Conservation (phyloP, 2,113 vertebrate species). For the Calypte anna region DNA sequence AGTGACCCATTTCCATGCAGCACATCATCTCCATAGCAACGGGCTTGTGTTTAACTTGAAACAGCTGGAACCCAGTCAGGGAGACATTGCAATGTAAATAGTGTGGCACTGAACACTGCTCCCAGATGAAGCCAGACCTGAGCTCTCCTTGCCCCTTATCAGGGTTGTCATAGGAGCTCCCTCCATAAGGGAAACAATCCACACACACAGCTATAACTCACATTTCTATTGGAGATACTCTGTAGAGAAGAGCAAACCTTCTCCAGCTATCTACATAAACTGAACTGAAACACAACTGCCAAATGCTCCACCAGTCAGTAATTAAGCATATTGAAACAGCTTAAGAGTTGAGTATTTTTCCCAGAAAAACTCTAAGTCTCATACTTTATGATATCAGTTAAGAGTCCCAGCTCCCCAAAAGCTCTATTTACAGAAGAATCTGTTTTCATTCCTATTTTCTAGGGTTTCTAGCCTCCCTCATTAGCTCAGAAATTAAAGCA, state of each 20-base stretch:
- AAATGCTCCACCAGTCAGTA: neutral
- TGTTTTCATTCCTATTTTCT: neutral
- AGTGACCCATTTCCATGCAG: constrained; percentile 53
- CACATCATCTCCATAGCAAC: constrained; percentile 64
- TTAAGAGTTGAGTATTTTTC: neutral
- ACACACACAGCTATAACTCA: neutral
- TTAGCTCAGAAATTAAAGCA: neutral
- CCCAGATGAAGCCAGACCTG: neutral
- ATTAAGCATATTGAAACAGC: neutral
- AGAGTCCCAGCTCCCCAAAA: neutral
- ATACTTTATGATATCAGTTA: neutral
- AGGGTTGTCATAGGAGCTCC: neutral
- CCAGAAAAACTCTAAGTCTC: neutral
- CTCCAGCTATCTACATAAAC: neutral
- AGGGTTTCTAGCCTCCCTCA: neutral
- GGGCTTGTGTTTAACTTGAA: constrained; percentile 42
- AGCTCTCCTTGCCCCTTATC: neutral
- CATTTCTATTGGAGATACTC: neutral
- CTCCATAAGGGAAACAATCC: neutral
- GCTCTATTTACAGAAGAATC: neutral
- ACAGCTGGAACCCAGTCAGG: constrained; percentile 52
- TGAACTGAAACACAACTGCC: neutral
- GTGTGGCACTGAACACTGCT: neutral
- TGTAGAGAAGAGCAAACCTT: neutral
- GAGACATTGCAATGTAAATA: constrained; percentile 43